phyloP scores from a whole-genome alignment of 2,113 vertebrate genomes.

The Labeo rohita region DNA sequence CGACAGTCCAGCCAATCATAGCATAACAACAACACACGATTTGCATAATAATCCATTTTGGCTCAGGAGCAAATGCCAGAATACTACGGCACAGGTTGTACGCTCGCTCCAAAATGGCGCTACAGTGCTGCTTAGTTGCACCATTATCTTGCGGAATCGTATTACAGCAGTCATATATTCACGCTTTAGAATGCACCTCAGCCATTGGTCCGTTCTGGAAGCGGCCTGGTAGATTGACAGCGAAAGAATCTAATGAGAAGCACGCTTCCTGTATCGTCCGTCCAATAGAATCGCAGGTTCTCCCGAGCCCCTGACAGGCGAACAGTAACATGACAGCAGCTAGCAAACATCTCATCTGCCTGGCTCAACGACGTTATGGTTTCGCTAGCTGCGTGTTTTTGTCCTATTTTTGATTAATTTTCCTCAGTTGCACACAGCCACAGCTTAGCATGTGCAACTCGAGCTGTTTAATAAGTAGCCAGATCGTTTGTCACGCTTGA shows the following conservation, averaged over 20 bases:
- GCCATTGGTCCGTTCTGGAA: neutral
- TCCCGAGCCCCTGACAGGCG: neutral
- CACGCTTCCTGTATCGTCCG: neutral
- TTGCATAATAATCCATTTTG: conserved; percentile 38
- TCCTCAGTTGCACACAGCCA: conserved; percentile 17
- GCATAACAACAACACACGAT: conserved; percentile 24
- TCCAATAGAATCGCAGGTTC: neutral
- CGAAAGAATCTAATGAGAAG: neutral
- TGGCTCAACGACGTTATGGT: conserved; percentile 39
- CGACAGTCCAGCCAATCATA: conserved; percentile 11
- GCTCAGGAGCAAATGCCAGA: neutral
- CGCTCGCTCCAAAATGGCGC: conserved; percentile 27
- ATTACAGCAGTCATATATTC: conserved; percentile 22
- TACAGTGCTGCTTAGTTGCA: conserved; percentile 18
- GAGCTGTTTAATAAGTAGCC: conserved; percentile 9
- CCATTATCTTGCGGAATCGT: conserved; percentile 18
- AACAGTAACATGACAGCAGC: conserved; percentile 55
- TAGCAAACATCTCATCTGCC: conserved; percentile 47
- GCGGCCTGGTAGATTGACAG: neutral
- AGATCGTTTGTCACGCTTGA: conserved; percentile 8
- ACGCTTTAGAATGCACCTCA: neutral
- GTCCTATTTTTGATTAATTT: conserved; percentile 29
- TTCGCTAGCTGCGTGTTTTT: conserved; percentile 44
- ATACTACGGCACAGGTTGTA: neutral
- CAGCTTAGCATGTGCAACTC: conserved; percentile 7